A percentile compares a stretch with the other conserved stretches of the same genome.
Conservation (phyloP, 2,888 invertebrate genomes). For the Busseola fusca region DNA sequence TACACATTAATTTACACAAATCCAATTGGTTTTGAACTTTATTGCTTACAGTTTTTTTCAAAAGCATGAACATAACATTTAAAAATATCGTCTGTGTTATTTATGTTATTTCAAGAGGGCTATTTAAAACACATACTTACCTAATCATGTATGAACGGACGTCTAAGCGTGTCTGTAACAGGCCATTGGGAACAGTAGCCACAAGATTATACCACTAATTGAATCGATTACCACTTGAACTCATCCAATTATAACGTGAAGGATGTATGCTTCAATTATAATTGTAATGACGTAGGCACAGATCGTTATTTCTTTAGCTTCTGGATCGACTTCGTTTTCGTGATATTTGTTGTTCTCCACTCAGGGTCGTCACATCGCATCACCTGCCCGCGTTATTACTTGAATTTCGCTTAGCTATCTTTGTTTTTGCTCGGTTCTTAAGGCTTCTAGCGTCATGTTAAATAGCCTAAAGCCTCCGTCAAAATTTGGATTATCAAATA, state of each 20-base stretch:
- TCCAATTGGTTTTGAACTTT: not conserved
- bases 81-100: not conserved
- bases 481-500: too few relatives aligned
- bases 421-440: too few relatives aligned
- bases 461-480: too few relatives aligned
- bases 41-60: not conserved
- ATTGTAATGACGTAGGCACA: slow-evolving; percentile 20
- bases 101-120: slow-evolving; percentile 21
- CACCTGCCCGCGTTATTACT: too few relatives aligned
- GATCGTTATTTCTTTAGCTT: not conserved
- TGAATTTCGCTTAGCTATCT: too few relatives aligned
- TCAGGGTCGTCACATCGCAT: too few relatives aligned
- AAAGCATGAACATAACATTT: not conserved
- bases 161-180: slow-evolving; percentile 21
- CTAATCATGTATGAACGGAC: slow-evolving; percentile 19
- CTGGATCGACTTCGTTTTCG: too few relatives aligned
- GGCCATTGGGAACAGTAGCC: slow-evolving; percentile 48
- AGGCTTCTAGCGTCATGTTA: too few relatives aligned
- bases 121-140: slow-evolving; percentile 34
- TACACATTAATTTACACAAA: not conserved
- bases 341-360: too few relatives aligned
- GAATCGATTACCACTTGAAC: slow-evolving; percentile 59
- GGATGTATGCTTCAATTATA: slow-evolving; percentile 51
- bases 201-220: slow-evolving; percentile 53
- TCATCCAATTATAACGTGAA: slow-evolving; percentile 47